Base-by-base conservation (phyloP, 2,888 invertebrate species). In the Keiferia lycopersicella region DNA sequence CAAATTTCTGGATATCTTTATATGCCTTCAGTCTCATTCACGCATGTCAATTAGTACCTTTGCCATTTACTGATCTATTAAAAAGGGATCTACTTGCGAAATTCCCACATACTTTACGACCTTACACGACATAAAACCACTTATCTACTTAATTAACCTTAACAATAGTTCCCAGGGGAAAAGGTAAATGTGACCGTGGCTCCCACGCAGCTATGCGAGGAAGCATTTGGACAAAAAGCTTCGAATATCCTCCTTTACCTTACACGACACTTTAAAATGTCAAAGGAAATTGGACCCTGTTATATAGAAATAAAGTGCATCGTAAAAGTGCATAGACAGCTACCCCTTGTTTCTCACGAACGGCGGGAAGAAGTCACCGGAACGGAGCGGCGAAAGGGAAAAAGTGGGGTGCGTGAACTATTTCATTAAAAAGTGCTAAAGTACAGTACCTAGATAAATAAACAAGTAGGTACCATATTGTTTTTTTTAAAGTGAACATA, bases 141-240 rank as follows among this genome's bases (percentile, higher is more conserved):
- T 53, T 53, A 53, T 53, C 51, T 22, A 53, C 39, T 51, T 62
- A 64, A 58, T 56, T 58, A 38, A 7, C 34, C n/a, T 16, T 56
- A 34, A 34, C 51, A 34, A 56, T 56, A 26, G 50, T 64, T 76
- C 68, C 73, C 71, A 73, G 62, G 73, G 74, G 81, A 82, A 82
- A 84, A 82, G 82, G 81, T 76, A 81, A n/a, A 75, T 70, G 74
- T 74, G 71, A 66, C 70, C 73, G 68, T 68, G 68, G 41, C 66
- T 74, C 83, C 83, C 83, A 80, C 81, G 81, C 34, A 26, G 34
- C 26, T 56, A 51, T 51, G 51, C 51, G 14, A 53, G 51, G 51
- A 53, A 53, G 51, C 12, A 20, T 53, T 53, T 12, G 2, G 18
- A 22, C 22, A 53, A 53, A 22, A 53, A 45, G 45, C 14, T 22